Conservation (phyloP, 2,797 vertebrate genomes). For the Trachops cirrhosus region DNA sequence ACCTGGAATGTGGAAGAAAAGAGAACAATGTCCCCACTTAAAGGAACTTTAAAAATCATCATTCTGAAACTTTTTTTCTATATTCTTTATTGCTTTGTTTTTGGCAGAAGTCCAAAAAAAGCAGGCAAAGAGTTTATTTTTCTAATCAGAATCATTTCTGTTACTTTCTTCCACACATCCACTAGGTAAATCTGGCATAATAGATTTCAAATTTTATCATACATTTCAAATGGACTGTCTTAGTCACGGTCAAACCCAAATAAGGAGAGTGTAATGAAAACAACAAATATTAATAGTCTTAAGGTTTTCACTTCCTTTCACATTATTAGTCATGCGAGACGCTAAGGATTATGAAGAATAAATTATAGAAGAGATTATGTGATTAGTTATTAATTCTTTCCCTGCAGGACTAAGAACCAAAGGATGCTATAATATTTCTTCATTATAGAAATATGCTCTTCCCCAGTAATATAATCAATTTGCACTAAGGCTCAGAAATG, state of each 20-base stretch:
- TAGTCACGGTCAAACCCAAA: neutral
- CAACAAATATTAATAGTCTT: slow-evolving; percentile 24
- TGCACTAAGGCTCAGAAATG: neutral
- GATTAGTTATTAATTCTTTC: slow-evolving; percentile 64
- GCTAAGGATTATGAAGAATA: slow-evolving; percentile 29
- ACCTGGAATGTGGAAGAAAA: neutral
- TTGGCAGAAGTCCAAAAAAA: neutral
- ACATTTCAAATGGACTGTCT: neutral
- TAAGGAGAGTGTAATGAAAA: neutral
- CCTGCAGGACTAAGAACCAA: neutral
- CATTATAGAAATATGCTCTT: neutral
- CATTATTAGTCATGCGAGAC: neutral
- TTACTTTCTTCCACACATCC: neutral
- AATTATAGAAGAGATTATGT: slow-evolving; percentile 48
- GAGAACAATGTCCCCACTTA: neutral
- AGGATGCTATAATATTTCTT: slow-evolving; percentile 6
- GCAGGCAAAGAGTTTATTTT: neutral
- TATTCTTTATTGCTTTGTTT: neutral
- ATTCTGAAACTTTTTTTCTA: neutral
- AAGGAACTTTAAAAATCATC: neutral
- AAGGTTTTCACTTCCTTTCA: neutral
- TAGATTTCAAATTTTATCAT: neutral
- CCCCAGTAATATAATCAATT: neutral
- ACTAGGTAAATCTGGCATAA: neutral
- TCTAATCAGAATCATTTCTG: neutral